Base-by-base conservation (phyloP, 2,888 invertebrate species). In the Caenorhabditis japonica region DNA sequence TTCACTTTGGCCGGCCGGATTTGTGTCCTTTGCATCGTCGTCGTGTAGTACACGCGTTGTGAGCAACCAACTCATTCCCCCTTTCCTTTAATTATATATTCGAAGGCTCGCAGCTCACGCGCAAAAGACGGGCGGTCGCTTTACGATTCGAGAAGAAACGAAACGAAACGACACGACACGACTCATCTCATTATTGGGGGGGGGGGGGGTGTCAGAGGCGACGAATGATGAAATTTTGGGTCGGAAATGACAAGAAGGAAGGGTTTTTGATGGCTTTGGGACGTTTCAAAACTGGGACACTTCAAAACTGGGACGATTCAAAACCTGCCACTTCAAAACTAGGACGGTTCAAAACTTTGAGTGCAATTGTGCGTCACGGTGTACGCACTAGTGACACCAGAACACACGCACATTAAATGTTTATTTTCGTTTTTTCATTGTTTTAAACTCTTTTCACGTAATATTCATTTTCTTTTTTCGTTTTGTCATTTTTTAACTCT, bases 111-210 rank as follows among this genome's bases (percentile, higher is more conserved):
- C 47, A 30, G 43, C 36, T 38, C 38, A 13, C 33, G 52, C 25
- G 56, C 46, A 27, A 56, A 27, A 36, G 52, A 33, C 19, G 55
- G 61, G 64, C 56, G 64, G 64, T 56, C 55, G 64, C 64, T 64
- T 64, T 64, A 64, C 64, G 64, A 64, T 64, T 64, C 64, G 64
- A 64, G 49, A 64, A 60, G n/a, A n/a, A n/a, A n/a, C n/a, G n/a
- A n/a, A n/a, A n/a, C n/a, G n/a, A n/a, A n/a, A n/a, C n/a, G n/a
- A n/a, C n/a, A 60, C 51, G 64, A 56, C 64, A 64, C 64, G 64
- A 64, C 64, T 64, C 64, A 64, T 64, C 64, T 64, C 64, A 64
- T 64, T 64, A 64, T 64, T 64, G 64, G 64, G n/a, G n/a, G n/a
- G n/a, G n/a, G n/a, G n/a, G n/a, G n/a, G n/a, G n/a, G 64, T 64